Evolutionary conservation across 2,797 vertebrate species (phyloP).

Genomic region (Carapus acus): DNA sequence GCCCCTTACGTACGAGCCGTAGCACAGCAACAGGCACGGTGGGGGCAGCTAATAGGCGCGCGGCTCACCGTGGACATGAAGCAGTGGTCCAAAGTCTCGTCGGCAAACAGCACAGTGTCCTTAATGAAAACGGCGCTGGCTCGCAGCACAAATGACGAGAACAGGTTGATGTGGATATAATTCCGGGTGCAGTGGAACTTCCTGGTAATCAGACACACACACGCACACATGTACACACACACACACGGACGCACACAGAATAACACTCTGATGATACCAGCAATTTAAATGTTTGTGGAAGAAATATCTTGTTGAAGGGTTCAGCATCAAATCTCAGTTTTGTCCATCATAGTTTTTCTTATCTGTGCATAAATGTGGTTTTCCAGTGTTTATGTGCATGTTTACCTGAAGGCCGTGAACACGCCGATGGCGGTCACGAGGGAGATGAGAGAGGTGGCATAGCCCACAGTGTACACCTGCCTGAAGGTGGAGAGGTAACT

Average conservation of each 20-base stretch:
- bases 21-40: slow-evolving; percentile 6
- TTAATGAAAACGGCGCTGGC: slow-evolving; percentile 86
- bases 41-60: slow-evolving; percentile 5
- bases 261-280: too few relatives aligned
- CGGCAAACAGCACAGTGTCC: slow-evolving; percentile 81
- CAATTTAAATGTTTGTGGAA: too few relatives aligned
- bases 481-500: slow-evolving; percentile 79
- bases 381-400: slow-evolving; percentile 5
- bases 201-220: slow-evolving; percentile 46
- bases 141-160: slow-evolving; percentile 83
- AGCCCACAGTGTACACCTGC: slow-evolving; percentile 75
- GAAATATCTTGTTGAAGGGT: too few relatives aligned
- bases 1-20: slow-evolving; percentile 14
- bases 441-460: slow-evolving; percentile 76
- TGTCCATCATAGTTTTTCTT: too few relatives aligned
- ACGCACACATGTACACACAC: neutral
- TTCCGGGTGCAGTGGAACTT: slow-evolving; percentile 89
- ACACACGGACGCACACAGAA: neutral
- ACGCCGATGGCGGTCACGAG: slow-evolving; percentile 73
- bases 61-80: slow-evolving; percentile 79
- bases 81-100: slow-evolving; percentile 85
- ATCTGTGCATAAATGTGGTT: neutral
- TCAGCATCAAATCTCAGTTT: too few relatives aligned
- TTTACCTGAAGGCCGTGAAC: slow-evolving; percentile 74
- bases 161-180: slow-evolving; percentile 90